phyloP scores from a whole-genome alignment of 2,113 vertebrate species.

The Anhinga anhinga region DNA sequence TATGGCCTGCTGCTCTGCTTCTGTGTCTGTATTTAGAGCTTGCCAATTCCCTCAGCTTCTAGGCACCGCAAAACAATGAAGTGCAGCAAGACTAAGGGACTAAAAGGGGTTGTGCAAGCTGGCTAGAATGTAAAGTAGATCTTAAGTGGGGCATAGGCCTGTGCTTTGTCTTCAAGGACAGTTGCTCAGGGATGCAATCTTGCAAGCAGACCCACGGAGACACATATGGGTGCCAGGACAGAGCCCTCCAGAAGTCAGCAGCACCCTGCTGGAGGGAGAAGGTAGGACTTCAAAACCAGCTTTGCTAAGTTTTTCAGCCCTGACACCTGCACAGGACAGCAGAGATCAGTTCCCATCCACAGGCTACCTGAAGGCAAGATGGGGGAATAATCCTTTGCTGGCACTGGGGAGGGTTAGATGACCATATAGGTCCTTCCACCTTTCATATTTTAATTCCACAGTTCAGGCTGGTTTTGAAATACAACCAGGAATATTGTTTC shows the following conservation, averaged over 20 bases:
- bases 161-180: slow-evolving; percentile 1
- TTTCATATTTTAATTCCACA: not conserved
- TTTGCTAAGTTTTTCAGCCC: not conserved
- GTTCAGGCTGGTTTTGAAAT: not conserved
- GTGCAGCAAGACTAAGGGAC: not conserved
- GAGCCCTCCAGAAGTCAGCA: not conserved
- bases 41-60: not conserved
- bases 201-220: not conserved
- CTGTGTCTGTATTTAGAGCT: not conserved
- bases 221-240: not conserved
- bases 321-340: not conserved
- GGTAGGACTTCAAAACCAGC: not conserved
- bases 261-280: not conserved
- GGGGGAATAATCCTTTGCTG: not conserved
- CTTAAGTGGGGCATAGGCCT: slow-evolving; percentile 39
- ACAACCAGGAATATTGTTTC: not conserved
- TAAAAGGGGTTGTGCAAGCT: not conserved
- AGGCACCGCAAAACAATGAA: not conserved
- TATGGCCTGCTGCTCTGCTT: not conserved
- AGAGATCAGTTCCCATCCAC: not conserved
- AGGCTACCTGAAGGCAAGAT: not conserved
- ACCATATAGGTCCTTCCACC: not conserved
- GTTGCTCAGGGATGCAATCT: not conserved
- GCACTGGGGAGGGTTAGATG: not conserved
- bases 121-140: slow-evolving; percentile 52